These are phyloP conservation scores for Polia nebulosa DNA, from an alignment of 2,888 invertebrate species.

Conservation along the genomic window DNA sequence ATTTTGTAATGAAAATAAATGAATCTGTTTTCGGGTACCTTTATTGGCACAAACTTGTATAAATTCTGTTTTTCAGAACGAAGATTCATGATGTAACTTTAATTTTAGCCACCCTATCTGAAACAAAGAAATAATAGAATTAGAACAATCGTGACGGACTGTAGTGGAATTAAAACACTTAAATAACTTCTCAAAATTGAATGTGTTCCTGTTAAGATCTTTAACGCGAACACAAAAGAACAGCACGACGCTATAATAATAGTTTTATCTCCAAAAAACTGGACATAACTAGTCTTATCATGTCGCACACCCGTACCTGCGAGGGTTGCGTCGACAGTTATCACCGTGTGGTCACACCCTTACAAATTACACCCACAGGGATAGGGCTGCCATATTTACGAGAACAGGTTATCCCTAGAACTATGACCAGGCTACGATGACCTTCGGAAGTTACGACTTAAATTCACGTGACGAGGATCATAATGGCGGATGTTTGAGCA, in stretches of 20 bases:
- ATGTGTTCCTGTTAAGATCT: neutral
- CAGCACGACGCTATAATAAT: constrained; percentile 8
- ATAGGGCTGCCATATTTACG: constrained; percentile 53
- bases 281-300: constrained; percentile 53
- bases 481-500: neutral
- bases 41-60: neutral
- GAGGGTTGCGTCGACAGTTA: constrained; percentile 49
- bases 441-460: constrained; percentile 30
- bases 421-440: constrained; percentile 45
- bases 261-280: constrained; percentile 42
- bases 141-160: neutral
- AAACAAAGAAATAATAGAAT: neutral
- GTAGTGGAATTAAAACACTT: neutral
- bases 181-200: neutral
- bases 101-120: neutral
- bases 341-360: constrained; percentile 58
- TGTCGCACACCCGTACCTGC: constrained; percentile 53
- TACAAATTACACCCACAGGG: constrained; percentile 60
- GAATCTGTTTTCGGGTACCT: neutral
- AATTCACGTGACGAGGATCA: constrained; percentile 14
- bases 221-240: neutral
- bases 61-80: neutral
- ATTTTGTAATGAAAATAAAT: constrained; percentile 11
- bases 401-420: constrained; percentile 34
- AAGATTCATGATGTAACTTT: neutral